Evolutionary conservation across 2,888 invertebrate species (phyloP), one percentile per base, ranked within the genome.

Genomic region (Dorcus parallelipipedus): DNA sequence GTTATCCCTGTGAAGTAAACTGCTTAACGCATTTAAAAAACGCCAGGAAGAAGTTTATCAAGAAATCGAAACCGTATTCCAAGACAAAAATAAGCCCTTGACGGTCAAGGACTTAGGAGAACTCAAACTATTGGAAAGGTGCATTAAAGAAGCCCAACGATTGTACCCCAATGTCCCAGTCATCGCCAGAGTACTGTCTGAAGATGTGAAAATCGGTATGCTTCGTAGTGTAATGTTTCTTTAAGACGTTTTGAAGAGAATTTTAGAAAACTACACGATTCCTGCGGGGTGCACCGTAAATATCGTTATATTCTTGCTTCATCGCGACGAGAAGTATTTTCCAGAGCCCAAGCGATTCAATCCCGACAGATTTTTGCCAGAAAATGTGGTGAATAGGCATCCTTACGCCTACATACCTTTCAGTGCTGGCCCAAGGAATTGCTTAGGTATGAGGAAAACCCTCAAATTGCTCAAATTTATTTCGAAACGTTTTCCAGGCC

Each of bases 261-360:
- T 67, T 67, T 23, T 60, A 74, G 73, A 68, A 39, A 67, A 66
- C 9, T 66, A 72, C 51, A 41, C 63, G 41, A 58, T 73, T 38
- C 73, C 73, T 9, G 65, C 61, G 10, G 73, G 70, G 9, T 64
- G 62, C 26, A 56, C 65, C 9, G 56, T 72, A 9, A 77, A 63
- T 17, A 56, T 74, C 14, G 69, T 69, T 38, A 68, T 73, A 9
- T 71, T 65, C 59, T 63, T 67, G 26, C 59, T 73, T 14, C 81
- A 82, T 61, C 67, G 75, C 33, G 74, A 80, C 63, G 66, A 69
- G 9, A 56, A 63, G 59, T 62, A 69, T 45, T 73, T 69, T 54
- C 71, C 72, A 1, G 64, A 72, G n/a, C 73, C 73, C 20, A 66
- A 73, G 38, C 61, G 62, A 23, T 73, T 72, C 58, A 65, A 73